These are phyloP conservation scores for Tetramorium alpestre DNA, from an alignment of 1,140 invertebrate genomes.

Conservation along the genomic window DNA sequence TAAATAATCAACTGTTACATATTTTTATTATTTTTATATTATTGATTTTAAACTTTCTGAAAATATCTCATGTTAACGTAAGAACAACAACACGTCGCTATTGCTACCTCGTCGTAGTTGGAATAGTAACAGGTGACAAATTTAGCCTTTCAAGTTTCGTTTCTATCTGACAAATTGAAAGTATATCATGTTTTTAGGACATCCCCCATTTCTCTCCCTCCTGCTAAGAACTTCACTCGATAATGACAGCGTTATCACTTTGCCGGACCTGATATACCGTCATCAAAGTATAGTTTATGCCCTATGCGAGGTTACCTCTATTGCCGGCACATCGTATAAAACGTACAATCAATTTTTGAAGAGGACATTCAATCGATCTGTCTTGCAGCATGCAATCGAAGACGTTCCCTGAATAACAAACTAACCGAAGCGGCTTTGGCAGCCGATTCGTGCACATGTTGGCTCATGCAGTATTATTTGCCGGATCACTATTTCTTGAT, in stretches of 20 bases:
- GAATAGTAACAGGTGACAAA: not conserved
- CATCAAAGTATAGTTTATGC: slow-evolving; percentile 51
- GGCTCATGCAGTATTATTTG: slow-evolving; percentile 54
- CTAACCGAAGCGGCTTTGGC: slow-evolving; percentile 52
- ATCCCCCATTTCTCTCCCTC: not conserved
- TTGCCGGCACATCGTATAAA: slow-evolving; percentile 58
- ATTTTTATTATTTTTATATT: not conserved
- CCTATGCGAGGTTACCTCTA: slow-evolving; percentile 42
- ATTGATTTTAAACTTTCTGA: too few species aligned
- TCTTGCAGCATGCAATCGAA: slow-evolving; percentile 60
- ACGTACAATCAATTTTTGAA: slow-evolving; percentile 61
- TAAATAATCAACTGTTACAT: not conserved
- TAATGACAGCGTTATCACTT: slow-evolving; percentile 48
- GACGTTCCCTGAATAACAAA: slow-evolving; percentile 60
- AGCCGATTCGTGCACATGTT: slow-evolving; percentile 52
- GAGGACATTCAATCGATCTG: slow-evolving; percentile 63
- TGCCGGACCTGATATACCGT: slow-evolving; percentile 29
- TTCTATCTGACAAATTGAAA: not conserved
- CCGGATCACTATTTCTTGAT: slow-evolving; percentile 54
- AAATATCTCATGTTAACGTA: too few species aligned
- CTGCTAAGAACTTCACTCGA: slow-evolving; percentile 6
- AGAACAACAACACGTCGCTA: not conserved
- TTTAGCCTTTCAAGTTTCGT: not conserved
- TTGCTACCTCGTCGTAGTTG: not conserved
- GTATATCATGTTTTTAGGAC: not conserved